Base-by-base conservation (phyloP, 2,888 invertebrate genomes). In the Leptinotarsa peninsularis region DNA sequence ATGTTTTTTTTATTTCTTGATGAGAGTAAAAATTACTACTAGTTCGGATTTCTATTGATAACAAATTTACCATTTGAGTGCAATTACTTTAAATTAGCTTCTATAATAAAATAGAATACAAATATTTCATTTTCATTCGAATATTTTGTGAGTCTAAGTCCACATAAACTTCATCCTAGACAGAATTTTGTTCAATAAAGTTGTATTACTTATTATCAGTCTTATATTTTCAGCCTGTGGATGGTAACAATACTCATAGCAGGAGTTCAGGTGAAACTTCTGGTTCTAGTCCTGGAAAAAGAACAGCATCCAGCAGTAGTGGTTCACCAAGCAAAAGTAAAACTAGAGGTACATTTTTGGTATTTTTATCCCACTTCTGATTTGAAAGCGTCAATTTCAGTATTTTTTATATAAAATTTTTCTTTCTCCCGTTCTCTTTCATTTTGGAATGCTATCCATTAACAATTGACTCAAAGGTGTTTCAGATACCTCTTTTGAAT, bases 401-500 rank as follows among this genome's bases (percentile, higher is more conserved):
- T 49, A 69, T 49, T 43, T 15, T 49, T 49, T 63, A 50, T 1
- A 49, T 71, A n/a, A 71, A 78, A 75, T 73, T 78, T 75, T 81
- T 78, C 76, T 74, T 78, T 75, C 81, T 77, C 76, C 79, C 76
- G 78, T 74, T 76, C 72, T 74, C 80, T 81, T 79, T 71, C 77
- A 80, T 79, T 71, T 79, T 72, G 66, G 58, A 58, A 76, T 80
- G 73, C 80, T 77, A 77, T 82, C 77, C 78, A 82, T 80, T 85
- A 83, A 85, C 79, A 78, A 75, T 82, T 87, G 81, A 88, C 85
- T 81, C 87, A 81, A 86, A 89, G 91, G 89, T 88, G 90, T 91
- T 90, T 88, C 91, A 95, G 95, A 96, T 89, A 95, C 95, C 81
- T 96, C 96, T 76, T 94, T 96, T 90, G 97, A 97, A 89, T 96